Evolutionary conservation across 1,140 invertebrate species (phyloP), one percentile per base, ranked within the genome.

Genomic region (Drosophila ananassae): DNA sequence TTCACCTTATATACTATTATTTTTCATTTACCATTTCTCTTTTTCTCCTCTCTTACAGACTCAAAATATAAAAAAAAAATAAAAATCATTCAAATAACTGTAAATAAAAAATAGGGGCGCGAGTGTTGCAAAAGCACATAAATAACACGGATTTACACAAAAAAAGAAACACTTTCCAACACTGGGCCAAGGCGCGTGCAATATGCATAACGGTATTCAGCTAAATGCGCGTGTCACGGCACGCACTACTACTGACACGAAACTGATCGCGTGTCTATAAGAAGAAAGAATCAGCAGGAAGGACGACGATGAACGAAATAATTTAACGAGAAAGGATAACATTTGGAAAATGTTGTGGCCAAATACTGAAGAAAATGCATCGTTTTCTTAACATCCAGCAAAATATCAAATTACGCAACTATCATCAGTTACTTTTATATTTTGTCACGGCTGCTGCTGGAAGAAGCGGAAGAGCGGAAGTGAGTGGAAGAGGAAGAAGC

Each of bases 341-440:
- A 44, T 58, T 39, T 73, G 44, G 34, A 54, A 41, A 57, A 64
- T 82, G 74, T 82, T 85, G 83, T 85, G 87, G 74, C 68, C 66
- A 55, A 51, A 85, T 56, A 87, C 56, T 85, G 82, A 82, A 59
- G 83, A 89, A 89, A 89, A 89, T 90, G 89, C 73, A 90, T 90
- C 89, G 89, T 81, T 90, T 89, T 90, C 89, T 90, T 90, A 90
- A 90, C 77, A 89, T 90, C 53, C 89, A 90, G 66, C 87, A 90
- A 84, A 90, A 90, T 89, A 90, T 89, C 62, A 90, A 90, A 90
- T 74, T 90, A 80, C 89, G 89, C 79, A 90, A 90, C 77, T 90
- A 90, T 90, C 89, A 90, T 90, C 89, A 90, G 77, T 89, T 90
- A 84, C 89, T 90, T 84, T 90, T 90, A 67, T 90, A 90, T 90